Evolutionary conservation across 2,113 vertebrate species (phyloP).

Genomic region (Psammodynastes pulverulentus): DNA sequence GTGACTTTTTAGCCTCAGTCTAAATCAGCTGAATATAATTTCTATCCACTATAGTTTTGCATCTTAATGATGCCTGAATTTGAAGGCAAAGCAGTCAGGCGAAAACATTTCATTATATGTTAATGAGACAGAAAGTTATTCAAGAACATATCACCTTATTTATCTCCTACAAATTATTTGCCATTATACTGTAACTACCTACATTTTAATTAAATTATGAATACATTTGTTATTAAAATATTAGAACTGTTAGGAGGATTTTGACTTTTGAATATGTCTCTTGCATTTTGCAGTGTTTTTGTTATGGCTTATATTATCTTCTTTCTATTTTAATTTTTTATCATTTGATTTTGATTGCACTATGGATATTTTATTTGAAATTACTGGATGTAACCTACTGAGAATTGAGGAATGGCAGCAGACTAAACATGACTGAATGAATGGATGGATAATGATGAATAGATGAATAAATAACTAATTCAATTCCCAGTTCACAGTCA

Average conservation of each 20-base stretch:
- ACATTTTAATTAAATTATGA: not conserved
- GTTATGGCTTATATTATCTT: not conserved
- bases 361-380: not conserved
- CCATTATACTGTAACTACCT: not conserved
- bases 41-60: not conserved
- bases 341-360: not conserved
- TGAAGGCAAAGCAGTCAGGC: not conserved
- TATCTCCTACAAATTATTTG: not conserved
- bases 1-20: not conserved
- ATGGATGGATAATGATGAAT: not conserved
- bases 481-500: not conserved
- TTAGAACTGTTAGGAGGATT: not conserved
- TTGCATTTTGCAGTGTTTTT: not conserved
- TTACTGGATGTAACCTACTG: not conserved
- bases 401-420: not conserved
- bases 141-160: not conserved
- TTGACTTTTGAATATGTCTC: not conserved
- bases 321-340: not conserved
- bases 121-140: not conserved
- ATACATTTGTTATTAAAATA: not conserved
- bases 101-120: not conserved
- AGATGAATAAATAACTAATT: not conserved
- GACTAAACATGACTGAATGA: not conserved
- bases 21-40: not conserved
- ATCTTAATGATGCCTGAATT: not conserved